A percentile compares a stretch with the other conserved stretches of the same genome.
Conservation (phyloP, 2,888 invertebrate species). For the Steromphala cineraria region DNA sequence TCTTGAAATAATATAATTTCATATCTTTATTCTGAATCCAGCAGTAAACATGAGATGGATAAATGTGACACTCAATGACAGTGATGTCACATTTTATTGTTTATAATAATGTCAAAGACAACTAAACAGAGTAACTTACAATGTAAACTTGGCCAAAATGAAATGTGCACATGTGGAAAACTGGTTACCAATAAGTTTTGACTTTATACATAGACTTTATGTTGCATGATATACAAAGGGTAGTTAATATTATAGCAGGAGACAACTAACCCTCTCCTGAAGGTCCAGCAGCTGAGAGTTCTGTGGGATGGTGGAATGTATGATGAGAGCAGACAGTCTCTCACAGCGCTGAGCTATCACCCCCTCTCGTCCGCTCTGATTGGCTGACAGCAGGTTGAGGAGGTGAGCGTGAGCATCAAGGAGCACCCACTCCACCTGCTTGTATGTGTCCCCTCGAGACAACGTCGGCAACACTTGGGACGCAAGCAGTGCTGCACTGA, state of each 20-base stretch:
- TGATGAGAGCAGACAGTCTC: conserved; percentile 69
- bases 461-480: conserved; percentile 64
- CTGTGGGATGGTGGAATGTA: conserved; percentile 66
- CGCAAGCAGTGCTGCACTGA: conserved; percentile 69
- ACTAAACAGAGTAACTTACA: too few relatives aligned
- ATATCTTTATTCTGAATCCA: too few relatives aligned
- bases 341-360: conserved; percentile 69
- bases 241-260: too few relatives aligned
- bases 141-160: too few relatives aligned
- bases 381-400: conserved; percentile 58
- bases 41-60: too few relatives aligned
- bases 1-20: too few relatives aligned
- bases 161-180: too few relatives aligned
- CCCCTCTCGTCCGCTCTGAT: conserved; percentile 50
- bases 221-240: too few relatives aligned
- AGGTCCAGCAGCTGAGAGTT: conserved; percentile 65
- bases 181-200: too few relatives aligned
- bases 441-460: conserved; percentile 69
- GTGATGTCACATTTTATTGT: too few relatives aligned
- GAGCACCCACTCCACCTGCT: conserved; percentile 73
- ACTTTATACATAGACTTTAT: neutral
- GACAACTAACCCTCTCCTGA: conserved; percentile 63
- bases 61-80: too few relatives aligned
- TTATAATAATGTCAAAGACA: too few relatives aligned
- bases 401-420: conserved; percentile 70